Base-by-base conservation (phyloP, 2,797 vertebrate species). In the Peromyscus attwateri region DNA sequence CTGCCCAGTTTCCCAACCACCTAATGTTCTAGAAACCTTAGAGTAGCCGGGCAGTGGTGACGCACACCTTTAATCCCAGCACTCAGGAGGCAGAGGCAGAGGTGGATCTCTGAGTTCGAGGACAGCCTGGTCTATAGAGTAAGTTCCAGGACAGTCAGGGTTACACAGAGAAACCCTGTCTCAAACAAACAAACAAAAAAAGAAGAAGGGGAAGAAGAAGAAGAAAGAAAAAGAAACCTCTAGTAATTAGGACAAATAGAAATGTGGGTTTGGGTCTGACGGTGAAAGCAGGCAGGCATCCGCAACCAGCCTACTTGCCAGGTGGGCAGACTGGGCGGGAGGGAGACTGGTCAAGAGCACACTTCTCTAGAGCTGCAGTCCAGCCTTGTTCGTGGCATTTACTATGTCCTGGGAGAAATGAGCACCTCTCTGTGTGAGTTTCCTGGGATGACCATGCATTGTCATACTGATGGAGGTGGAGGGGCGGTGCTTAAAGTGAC, bases 331-430 rank as follows among this genome's bases (percentile, higher is more conserved):
- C 19, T 1, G 3, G 49, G 60, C 10, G 0, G 31, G 79, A 4
- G 27, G 7, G 3, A 0, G 0, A 0, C 71, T 0, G 49, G 1
- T 6, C 3, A 2, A 9, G 37, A 46, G 27, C 82, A 27, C 6
- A 3, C 25, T 1, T 12, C 14, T 25, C 71, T 11, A 40, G 77
- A 57, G 60, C 5, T 0, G 4, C 0, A 0, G 57, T 5, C 3
- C 34, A 0, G 37, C 23, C 10, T 40, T 21, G 29, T 29, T 46
- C 16, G 29, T 82, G 73, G 29, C 23, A 1, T 60, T 4, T 11
- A 16, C 52, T 70, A 11, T 52, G 34, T 31, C 75, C 62, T 46
- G 46, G 21, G 40, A 16, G 88, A 52, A 43, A 0, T 13, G 3
- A 17, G 76, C 14, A 0, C 10, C 9, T 23, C n/a, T 81, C 25